Base-by-base conservation (phyloP, 2,113 vertebrate species). In the Psittacula cyanocephala region DNA sequence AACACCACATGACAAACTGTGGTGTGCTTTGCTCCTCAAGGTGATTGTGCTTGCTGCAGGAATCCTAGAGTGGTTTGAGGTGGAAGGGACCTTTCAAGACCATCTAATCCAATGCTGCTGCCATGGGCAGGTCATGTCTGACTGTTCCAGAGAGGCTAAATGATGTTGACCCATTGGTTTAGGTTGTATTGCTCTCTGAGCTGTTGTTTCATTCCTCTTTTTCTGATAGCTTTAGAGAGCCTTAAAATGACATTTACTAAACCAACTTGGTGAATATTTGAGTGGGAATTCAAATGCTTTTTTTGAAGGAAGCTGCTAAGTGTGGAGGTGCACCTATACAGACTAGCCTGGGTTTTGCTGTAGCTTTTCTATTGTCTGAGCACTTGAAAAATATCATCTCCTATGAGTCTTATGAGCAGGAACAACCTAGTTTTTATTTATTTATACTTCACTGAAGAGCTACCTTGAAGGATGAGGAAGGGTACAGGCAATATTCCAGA, bases 1-100 rank as follows among this genome's bases (percentile, higher is more conserved):
- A 65, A 19, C 9, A 7, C 31, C 2, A 7, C 9, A 1, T 27
- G 41, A 19, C 33, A 47, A 5, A 0, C 72, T 70, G 2, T n/a
- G 35, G 27, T 55, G 31, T 69, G 41, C 46, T 46, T 37, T 87
- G 28, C 35, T 92, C 29, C 47, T 55, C 31, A 11, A 9, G 55
- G 37, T 81, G 39, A 25, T 43, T 47, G 37, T 82, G 50, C 25
- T 65, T 94, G 72, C 57, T 89, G 8, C 50, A 70, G 33, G 44
- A 72, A 23, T 28, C 0, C 13, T 23, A n/a, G 33, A n/a, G n/a
- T n/a, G 22, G 33, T 35, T 59, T 24, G 33, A 35, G 33, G 15
- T 35, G 33, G 22, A 59, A 35, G 33, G 22, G 10, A 28, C 59
- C 44, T 57, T 65, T 52, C 59, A 3, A 86, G 19, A 31, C 63